Evolutionary conservation across 2,888 invertebrate genomes (phyloP).

Genomic region (Synergus japonicus): DNA sequence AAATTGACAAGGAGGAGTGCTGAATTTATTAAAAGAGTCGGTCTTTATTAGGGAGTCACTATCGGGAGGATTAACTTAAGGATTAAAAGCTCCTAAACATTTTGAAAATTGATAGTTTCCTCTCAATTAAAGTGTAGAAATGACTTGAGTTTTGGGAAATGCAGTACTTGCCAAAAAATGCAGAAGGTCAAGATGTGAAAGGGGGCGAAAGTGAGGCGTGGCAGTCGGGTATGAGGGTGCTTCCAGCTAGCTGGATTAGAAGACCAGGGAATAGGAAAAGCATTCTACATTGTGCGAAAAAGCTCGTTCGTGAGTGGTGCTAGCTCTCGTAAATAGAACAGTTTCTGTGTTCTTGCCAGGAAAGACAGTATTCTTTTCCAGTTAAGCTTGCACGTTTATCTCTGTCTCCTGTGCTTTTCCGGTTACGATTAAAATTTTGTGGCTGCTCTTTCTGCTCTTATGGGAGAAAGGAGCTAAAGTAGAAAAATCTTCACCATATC

Average conservation of each 20-base stretch:
- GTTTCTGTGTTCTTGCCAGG: slow-evolving; percentile 28
- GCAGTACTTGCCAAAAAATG: neutral
- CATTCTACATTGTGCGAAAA: slow-evolving; percentile 35
- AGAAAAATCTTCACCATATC: neutral
- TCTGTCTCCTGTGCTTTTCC: neutral
- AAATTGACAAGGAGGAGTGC: too few species aligned
- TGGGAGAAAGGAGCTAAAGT: neutral
- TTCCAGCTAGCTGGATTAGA: slow-evolving; percentile 23
- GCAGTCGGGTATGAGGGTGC: slow-evolving; percentile 16
- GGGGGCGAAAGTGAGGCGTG: neutral
- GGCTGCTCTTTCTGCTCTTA: neutral
- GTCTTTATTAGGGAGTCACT: too few species aligned
- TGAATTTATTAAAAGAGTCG: too few species aligned
- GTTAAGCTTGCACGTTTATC: slow-evolving; percentile 4
- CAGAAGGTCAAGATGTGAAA: slow-evolving; percentile 23
- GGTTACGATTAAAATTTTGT: slow-evolving; percentile 11
- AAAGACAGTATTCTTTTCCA: slow-evolving; percentile 10
- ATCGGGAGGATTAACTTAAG: too few species aligned
- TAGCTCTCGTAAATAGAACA: slow-evolving; percentile 36
- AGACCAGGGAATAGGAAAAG: slow-evolving; percentile 27
- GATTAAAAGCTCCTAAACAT: too few species aligned
- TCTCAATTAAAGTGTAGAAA: neutral
- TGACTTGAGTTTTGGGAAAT: neutral
- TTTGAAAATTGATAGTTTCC: neutral
- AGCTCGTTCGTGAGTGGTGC: slow-evolving; percentile 23